Evolutionary conservation across 2,888 invertebrate species (phyloP), one percentile per base, ranked within the genome.

Genomic region (Notodonta dromedarius): DNA sequence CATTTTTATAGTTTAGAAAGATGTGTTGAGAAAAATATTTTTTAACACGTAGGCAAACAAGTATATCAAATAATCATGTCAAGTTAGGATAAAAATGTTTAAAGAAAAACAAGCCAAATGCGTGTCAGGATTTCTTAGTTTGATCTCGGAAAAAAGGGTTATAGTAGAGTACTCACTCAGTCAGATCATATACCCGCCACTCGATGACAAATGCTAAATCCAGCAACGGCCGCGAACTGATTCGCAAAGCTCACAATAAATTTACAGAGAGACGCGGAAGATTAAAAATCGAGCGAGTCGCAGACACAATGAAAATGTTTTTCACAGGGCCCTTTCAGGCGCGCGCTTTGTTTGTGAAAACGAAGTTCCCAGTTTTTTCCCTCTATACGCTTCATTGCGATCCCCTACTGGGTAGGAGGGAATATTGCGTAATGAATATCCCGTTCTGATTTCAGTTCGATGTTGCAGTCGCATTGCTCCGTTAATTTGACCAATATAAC

Each of bases 271-370:
- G 83, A 84, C 79, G 81, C 77, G 77, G 86, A 85, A 93, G 91
- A 92, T 92, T 92, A 93, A 93, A 93, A 93, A 92, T 91, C 91
- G 90, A 91, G 91, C 88, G 90, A 87, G 82, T 87, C 82, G 79
- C 87, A 88, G 89, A 86, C 92, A 92, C 92, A 93, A 93, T 93
- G 90, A 90, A 88, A 91, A 91, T 90, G 89, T 91, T 93, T 91
- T 91, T 87, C 88, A 83, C 86, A 86, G 86, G 85, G 87, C 90
- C 86, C 87, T 89, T 90, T 90, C 90, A 90, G 86, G 77, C 86
- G 77, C 70, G 74, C 75, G 89, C 90, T 90, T 91, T 92, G 93
- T 91, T 92, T 92, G 89, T 91, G 84, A 87, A 35, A 93, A 91
- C 89, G 90, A 91, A 92, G 88, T 92, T 91, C 88, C 78, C 87